Base-by-base conservation (phyloP, 2,113 vertebrate genomes). In the Cyphomyrus discorhynchus region DNA sequence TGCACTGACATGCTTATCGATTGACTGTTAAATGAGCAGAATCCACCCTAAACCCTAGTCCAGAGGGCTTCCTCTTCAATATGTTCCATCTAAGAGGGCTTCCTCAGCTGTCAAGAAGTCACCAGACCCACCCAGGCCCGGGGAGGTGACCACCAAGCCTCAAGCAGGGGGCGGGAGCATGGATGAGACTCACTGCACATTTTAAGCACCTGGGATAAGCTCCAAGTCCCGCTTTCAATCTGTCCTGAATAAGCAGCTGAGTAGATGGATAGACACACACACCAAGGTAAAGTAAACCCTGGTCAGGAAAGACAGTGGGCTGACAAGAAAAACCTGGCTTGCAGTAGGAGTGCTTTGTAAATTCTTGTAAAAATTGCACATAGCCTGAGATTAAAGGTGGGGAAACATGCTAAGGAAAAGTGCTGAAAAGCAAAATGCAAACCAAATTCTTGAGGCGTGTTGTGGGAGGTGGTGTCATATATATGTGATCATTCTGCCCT, bases 1-100 rank as follows among this genome's bases (percentile, higher is more conserved):
- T 35, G 56, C 58, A 82, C n/a, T 74, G 47, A 90, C 82, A 35
- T 85, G 89, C 50, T 47, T 87, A 90, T 90, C 46, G 89, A 89
- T 89, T 46, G 24, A 35, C 80, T 39, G 52, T 42, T 84, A 89
- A 89, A 89, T 50, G 89, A 49, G 56, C 46, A 49, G 82, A 86
- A 90, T 62, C 50, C 53, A 85, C 49, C 85, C 46, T 87, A 47
- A 87, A 90, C 84, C 82, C 85, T 35, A 39, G 46, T 52, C 62
- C 35, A 84, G 85, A 87, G 84, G 62, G 35, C 85, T 52, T 87
- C 46, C 35, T 77, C 62, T 89, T 58, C 56, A 27, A 89, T n/a
- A 53, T 77, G 35, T 35, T 77, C 35, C 19, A 42, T 45, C 58
- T 42, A 90, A 53, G 47, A 21, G 31, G 47, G 52, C 31, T 31